phyloP scores from a whole-genome alignment of 1,140 invertebrate genomes.

The Trichomalopsis sarcophagae region DNA sequence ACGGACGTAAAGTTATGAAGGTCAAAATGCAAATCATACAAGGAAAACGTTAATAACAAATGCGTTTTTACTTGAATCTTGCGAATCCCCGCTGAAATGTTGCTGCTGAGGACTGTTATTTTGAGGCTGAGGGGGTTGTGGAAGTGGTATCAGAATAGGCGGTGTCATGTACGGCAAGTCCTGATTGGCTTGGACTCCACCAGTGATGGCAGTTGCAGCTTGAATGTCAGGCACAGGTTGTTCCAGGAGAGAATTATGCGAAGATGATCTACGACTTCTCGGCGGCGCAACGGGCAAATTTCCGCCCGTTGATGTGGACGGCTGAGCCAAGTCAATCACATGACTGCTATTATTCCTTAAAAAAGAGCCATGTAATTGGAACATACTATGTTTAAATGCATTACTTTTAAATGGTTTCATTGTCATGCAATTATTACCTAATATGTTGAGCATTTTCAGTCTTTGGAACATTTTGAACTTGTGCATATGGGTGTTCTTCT shows the following conservation, averaged over 20 bases:
- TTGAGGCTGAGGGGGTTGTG: constrained; percentile 65
- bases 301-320: constrained; percentile 57
- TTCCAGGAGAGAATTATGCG: constrained; percentile 69
- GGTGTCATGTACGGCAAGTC: constrained; percentile 93
- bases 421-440: constrained; percentile 58
- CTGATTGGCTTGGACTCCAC: constrained; percentile 88
- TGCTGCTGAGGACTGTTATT: constrained; percentile 73
- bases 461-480: constrained; percentile 76
- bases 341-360: constrained; percentile 60
- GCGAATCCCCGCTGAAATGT: constrained; percentile 90
- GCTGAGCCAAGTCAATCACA: constrained; percentile 55
- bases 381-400: background rate
- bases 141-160: constrained; percentile 77
- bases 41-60: background rate
- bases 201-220: constrained; percentile 88
- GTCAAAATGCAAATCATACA: background rate
- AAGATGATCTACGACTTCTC: constrained; percentile 74
- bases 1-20: background rate
- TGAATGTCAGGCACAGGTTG: constrained; percentile 77
- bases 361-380: background rate
- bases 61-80: constrained; percentile 82
- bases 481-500: constrained; percentile 83
- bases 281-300: constrained; percentile 71
- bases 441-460: constrained; percentile 64
- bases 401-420: background rate